phyloP scores from a whole-genome alignment of 2,888 invertebrate genomes.

The Laspeyria flexula region DNA sequence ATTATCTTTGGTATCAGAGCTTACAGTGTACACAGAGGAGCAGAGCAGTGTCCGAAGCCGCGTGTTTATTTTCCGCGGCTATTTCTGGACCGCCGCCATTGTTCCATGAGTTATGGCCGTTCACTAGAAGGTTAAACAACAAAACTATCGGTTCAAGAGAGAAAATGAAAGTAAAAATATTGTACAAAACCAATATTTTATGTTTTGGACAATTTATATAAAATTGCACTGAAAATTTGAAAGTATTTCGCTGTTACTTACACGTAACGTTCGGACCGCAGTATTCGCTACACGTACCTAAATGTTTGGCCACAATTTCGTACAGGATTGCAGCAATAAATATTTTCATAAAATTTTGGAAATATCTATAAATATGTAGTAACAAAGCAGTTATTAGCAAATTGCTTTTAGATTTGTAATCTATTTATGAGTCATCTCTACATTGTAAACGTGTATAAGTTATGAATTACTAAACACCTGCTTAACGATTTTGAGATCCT shows the following conservation, averaged over 20 bases:
- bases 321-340: not conserved
- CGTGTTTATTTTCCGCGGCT: constrained; percentile 75
- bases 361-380: no score
- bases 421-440: no score
- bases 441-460: no score
- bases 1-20: constrained; percentile 23
- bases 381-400: no score
- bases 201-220: constrained; percentile 54
- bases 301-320: constrained; percentile 43
- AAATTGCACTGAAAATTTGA: constrained; percentile 42
- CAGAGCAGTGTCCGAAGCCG: constrained; percentile 57
- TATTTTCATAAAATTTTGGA: not conserved
- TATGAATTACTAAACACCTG: no score
- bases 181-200: constrained; percentile 58
- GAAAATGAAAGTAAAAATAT: constrained; percentile 62
- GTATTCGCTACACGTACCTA: constrained; percentile 30
- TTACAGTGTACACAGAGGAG: constrained; percentile 36
- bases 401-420: no score
- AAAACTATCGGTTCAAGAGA: constrained; percentile 60
- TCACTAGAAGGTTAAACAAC: constrained; percentile 67
- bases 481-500: no score
- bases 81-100: constrained; percentile 77
- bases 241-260: constrained; percentile 31
- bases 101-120: constrained; percentile 74
- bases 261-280: constrained; percentile 7